These are phyloP conservation scores for Phortica okadai DNA, from an alignment of 2,888 invertebrate genomes.

Conservation along the genomic window DNA sequence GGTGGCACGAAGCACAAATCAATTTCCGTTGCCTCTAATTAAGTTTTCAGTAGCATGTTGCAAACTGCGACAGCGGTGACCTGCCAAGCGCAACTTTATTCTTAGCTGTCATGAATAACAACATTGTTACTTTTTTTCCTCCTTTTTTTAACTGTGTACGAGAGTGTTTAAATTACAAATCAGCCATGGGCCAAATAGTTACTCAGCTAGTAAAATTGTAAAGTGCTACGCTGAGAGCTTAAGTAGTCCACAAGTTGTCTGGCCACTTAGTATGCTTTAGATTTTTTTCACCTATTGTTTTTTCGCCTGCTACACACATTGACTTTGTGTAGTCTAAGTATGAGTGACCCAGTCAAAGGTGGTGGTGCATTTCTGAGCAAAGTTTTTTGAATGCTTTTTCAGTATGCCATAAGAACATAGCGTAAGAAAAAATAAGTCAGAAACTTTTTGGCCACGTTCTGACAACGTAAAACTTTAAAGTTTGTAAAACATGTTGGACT, in stretches of 20 bases:
- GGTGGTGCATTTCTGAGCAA: neutral
- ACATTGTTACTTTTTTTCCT: neutral
- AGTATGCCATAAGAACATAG: neutral
- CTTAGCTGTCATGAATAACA: conserved; percentile 8
- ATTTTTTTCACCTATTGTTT: neutral
- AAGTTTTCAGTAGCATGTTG: conserved; percentile 25
- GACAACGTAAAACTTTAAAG: conserved; percentile 30
- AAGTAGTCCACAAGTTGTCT: too few relatives aligned
- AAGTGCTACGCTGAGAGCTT: too few relatives aligned
- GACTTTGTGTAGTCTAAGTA: neutral
- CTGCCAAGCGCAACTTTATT: neutral
- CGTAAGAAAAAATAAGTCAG: neutral
- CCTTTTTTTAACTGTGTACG: neutral
- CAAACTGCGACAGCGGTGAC: neutral
- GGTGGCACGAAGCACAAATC: conserved; percentile 4
- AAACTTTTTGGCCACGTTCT: conserved; percentile 23
- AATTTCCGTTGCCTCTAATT: conserved; percentile 24
- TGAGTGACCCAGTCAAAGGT: neutral
- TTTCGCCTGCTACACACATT: neutral
- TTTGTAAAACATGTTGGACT: conserved; percentile 32
- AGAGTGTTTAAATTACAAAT: conserved; percentile 25
- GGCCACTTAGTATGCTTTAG: too few relatives aligned
- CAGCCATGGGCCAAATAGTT: conserved; percentile 8
- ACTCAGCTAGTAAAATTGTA: neutral
- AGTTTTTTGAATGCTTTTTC: neutral